Percentiles rank a stretch among this genome's conserved stretches.
These are phyloP conservation scores for Hippoglossus hippoglossus DNA, from an alignment of 2,797 vertebrate species.

Conservation along the genomic window DNA sequence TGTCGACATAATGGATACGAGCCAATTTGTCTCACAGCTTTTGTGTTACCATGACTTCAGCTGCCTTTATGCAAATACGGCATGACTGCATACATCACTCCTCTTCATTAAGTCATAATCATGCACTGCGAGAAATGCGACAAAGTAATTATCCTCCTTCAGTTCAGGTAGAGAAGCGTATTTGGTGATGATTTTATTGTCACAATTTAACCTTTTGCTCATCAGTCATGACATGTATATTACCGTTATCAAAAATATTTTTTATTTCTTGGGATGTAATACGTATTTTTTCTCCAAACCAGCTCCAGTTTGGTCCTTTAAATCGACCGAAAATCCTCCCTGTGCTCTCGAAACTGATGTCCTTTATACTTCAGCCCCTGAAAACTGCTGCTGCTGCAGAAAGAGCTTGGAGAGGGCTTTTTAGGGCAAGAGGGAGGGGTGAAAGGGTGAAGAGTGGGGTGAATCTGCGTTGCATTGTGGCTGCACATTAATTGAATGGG, in stretches of 20 bases:
- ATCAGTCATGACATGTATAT: conserved; percentile 1
- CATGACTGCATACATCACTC: conserved; percentile 24
- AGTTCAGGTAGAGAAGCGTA: conserved; percentile 14
- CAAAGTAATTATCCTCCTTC: conserved; percentile 26
- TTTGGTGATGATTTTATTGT: conserved; percentile 19
- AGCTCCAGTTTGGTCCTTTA: conserved; percentile 16
- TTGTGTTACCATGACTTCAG: conserved; percentile 5
- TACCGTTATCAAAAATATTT: not conserved
- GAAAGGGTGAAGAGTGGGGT: conserved; percentile 66
- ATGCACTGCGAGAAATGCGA: conserved; percentile 13
- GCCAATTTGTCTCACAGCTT: conserved; percentile 43
- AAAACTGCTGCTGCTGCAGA: conserved; percentile 48
- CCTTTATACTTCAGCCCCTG: conserved; percentile 30
- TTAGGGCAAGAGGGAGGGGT: conserved; percentile 50
- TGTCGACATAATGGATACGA: conserved; percentile 23
- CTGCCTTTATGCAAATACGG: conserved; percentile 34
- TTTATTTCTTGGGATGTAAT: not conserved
- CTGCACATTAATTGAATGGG: conserved; percentile 78
- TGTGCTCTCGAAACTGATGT: conserved; percentile 28
- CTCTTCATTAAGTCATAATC: conserved; percentile 45
- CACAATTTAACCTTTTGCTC: not conserved
- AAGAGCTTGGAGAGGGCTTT: conserved; percentile 58
- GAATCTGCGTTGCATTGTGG: conserved; percentile 67
- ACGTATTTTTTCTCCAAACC: not conserved
- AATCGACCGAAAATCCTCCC: conserved; percentile 30